Evolutionary conservation across 2,113 vertebrate species (phyloP), one percentile per base, ranked within the genome.

Genomic region (Patagioenas fasciata): DNA sequence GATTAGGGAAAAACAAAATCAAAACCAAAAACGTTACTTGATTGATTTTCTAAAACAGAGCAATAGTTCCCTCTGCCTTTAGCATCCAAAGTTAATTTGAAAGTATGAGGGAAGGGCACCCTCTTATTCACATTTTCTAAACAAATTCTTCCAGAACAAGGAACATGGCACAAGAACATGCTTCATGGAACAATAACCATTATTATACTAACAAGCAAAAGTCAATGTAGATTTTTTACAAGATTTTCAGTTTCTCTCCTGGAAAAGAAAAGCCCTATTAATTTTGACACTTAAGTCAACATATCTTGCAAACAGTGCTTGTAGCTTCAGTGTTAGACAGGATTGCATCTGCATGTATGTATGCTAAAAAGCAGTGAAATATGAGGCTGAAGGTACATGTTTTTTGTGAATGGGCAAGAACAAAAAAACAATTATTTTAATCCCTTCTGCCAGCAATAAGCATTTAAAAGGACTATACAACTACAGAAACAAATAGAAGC

Each of bases 81-180:
- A 67, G 25, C 79, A 71, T 67, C 3, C 25, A 56, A 69, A 80
- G 10, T 18, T 56, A 64, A 42, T 61, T 83, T 47, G 17, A 65
- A 74, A 66, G 2, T 48, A 5, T 79, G 23, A 9, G 31, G 15
- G 13, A 65, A 82, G 2, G 11, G 3, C 6, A 66, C 2, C 4
- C 11, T 44, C 6, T 78, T 72, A 40, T 7, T 64, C 10, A 44
- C 15, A 13, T 65, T 66, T 85, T 70, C 16, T 88, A 0, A 0
- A 1, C 11, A 50, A 54, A 54, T 40, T 75, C 31, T 83, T 90
- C 65, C 26, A 38, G 54, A 80, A 40, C 16, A 77, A 64, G 7
- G 11, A 24, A 9, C 1, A 0, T 60, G 11, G 5, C 32, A 34
- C 36, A 66, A 42, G 32, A 79, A 28, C 3, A 36, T 8, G 1